Conservation (phyloP, 2,888 invertebrate genomes). For the Brassicogethes aeneus region DNA sequence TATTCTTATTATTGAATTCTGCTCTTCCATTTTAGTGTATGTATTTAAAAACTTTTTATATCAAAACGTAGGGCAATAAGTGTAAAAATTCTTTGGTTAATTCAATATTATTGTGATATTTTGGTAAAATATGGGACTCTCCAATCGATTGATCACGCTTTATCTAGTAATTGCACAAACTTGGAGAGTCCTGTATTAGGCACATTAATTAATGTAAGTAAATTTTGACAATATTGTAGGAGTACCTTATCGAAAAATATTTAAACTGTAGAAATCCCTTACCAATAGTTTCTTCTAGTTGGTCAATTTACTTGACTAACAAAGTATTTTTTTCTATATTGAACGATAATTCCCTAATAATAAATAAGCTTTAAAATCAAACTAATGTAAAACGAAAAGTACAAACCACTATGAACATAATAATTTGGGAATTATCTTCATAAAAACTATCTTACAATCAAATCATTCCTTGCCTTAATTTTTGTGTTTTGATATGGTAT, state of each 20-base stretch:
- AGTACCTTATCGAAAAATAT: neutral
- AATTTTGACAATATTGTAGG: neutral
- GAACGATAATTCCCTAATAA: too few species aligned
- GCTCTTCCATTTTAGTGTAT: too few species aligned
- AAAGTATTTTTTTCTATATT: too few species aligned
- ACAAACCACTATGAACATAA: neutral
- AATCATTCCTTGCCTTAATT: neutral
- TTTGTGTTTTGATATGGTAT: neutral
- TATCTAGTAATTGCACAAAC: neutral
- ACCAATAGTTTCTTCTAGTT: neutral
- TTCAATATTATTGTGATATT: neutral
- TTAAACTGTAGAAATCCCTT: neutral
- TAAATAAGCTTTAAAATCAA: neutral
- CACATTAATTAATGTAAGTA: conserved; percentile 1
- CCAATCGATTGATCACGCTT: neutral
- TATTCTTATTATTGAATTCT: too few species aligned
- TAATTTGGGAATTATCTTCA: too few species aligned
- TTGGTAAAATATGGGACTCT: neutral
- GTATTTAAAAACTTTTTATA: too few species aligned
- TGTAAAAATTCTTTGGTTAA: too few species aligned
- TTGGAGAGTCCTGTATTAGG: neutral
- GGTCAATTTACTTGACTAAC: neutral
- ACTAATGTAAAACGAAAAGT: neutral
- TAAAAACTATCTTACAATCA: neutral
- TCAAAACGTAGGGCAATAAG: too few species aligned